Conservation (phyloP, 2,888 invertebrate species). For the Galeruca laticollis region DNA sequence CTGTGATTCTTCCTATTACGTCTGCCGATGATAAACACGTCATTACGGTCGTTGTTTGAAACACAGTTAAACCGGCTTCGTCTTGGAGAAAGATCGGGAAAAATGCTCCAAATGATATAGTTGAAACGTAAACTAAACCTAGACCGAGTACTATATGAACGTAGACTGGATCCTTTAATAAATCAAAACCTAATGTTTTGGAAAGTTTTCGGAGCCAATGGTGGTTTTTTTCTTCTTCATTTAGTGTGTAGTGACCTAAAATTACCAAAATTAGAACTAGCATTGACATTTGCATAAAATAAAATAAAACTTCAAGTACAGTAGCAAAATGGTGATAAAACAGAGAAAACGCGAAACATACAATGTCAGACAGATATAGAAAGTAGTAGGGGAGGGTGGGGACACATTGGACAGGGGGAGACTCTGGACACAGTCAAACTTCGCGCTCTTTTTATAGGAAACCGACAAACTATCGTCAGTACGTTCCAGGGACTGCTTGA, state of each 20-base stretch:
- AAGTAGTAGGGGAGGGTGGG: no score
- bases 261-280: conserved; percentile 8
- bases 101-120: conserved; percentile 78
- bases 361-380: no score
- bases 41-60: conserved; percentile 77
- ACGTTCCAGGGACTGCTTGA: no score
- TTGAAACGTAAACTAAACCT: conserved; percentile 76
- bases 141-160: conserved; percentile 77
- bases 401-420: no score
- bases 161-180: conserved; percentile 74
- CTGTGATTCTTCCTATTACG: conserved; percentile 74
- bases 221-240: conserved; percentile 37
- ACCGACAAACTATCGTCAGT: no score
- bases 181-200: conserved; percentile 73
- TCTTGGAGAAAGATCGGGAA: conserved; percentile 76
- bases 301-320: no score
- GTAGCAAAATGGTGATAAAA: no score
- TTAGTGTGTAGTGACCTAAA: conserved; percentile 35
- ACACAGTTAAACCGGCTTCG: conserved; percentile 63
- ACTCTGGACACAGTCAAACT: no score
- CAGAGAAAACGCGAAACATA: no score
- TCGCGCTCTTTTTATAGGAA: no score
- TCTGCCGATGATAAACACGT: conserved; percentile 78
- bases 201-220: conserved; percentile 58
- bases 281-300: no score